Conservation (phyloP, 2,113 vertebrate species). For the Stomatorhinus ivindoensis region DNA sequence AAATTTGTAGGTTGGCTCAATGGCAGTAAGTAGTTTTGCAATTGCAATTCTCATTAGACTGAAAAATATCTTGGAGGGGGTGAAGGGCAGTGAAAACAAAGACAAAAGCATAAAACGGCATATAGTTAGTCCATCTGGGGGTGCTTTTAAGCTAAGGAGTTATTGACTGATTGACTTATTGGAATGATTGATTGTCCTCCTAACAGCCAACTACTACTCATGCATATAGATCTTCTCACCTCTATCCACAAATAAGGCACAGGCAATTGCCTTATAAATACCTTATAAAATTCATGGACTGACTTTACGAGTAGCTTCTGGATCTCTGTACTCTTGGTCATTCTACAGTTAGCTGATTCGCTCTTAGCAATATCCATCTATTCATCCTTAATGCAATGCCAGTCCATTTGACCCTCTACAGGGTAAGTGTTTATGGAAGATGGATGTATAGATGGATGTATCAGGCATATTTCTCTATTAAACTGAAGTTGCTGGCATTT, state of each 20-base stretch:
- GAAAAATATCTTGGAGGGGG: background rate
- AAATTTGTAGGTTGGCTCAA: background rate
- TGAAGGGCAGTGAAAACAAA: background rate
- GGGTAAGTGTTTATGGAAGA: background rate
- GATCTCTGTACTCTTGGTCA: background rate
- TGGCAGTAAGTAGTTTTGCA: background rate
- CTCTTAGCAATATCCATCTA: background rate
- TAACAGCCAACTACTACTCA: background rate
- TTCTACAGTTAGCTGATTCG: background rate
- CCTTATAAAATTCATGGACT: background rate
- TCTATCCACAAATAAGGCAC: background rate
- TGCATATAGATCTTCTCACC: background rate
- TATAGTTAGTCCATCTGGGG: background rate
- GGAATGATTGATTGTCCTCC: background rate
- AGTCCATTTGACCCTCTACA: background rate
- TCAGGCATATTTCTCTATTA: background rate
- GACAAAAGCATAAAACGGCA: background rate
- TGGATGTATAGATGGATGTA: background rate
- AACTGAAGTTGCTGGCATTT: background rate
- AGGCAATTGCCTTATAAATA: background rate
- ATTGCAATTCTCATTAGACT: background rate
- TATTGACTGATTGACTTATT: background rate
- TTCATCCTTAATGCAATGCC: background rate
- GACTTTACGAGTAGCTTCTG: background rate
- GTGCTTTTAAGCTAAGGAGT: background rate